Evolutionary conservation across 2,797 vertebrate genomes (phyloP), one percentile per base, ranked within the genome.

Genomic region (Leptatherina wallacei): DNA sequence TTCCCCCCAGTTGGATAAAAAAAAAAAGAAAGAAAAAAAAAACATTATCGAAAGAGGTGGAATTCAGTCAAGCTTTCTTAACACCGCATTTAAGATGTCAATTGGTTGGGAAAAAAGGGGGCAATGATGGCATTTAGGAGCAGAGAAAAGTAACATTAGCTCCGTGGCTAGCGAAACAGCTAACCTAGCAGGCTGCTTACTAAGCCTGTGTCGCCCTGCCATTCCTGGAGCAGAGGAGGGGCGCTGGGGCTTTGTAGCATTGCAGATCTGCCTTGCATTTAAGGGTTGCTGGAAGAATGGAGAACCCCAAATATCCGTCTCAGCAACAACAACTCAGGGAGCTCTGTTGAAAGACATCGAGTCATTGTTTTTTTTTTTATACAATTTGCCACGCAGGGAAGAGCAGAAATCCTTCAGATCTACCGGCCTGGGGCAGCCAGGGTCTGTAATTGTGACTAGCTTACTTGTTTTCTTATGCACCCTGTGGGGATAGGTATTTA

Each of bases 151-250:
- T 91, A 78, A 71, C 70, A 77, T 62, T 85, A 91, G 87, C 91
- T 88, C 60, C 62, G 75, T 40, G 65, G 85, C 77, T 91, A 91
- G 88, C 89, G 56, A 4, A 8, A 22, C 0, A 58, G 92, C 91
- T 92, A 89, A 74, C 30, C 76, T 92, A 92, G 87, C 91, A 88
- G 86, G 78, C 89, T 88, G 89, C 86, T 90, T 85, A 86, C 87
- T 91, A 89, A 92, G 91, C 90, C 89, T 84, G 88, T 91, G 82
- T 92, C 91, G 90, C 86, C 88, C 86, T 91, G 87, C 88, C 89
- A 89, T 89, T 92, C 90, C 90, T 85, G 91, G 90, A 91, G 84
- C 91, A 93, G 93, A 94, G 94, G 94, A 94, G 94, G 93, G 93
- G 94, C 93, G 86, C 86, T 70, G 59, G 83, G 89, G 85, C 89